phyloP scores from a whole-genome alignment of 2,797 vertebrate genomes.

The Clarias fuscus region DNA sequence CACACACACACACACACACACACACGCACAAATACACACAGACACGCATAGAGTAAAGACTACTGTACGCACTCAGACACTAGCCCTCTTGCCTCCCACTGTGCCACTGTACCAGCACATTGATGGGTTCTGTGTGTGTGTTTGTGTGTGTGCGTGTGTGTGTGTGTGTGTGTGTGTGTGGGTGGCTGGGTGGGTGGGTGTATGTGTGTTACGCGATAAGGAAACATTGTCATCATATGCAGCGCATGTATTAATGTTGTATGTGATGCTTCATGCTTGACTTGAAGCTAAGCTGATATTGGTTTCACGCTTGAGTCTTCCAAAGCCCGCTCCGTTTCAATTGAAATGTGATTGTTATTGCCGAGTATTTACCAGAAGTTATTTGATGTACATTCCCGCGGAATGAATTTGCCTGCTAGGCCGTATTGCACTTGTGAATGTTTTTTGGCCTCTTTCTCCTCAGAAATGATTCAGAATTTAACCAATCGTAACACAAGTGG shows the following conservation, averaged over 20 bases:
- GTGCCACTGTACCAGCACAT: constrained; percentile 15
- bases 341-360: constrained; percentile 78
- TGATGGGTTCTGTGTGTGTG: constrained; percentile 17
- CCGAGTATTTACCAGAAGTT: constrained; percentile 79
- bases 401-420: constrained; percentile 54
- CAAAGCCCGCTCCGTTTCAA: constrained; percentile 68
- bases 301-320: constrained; percentile 76
- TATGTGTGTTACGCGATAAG: constrained; percentile 63
- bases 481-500: neutral
- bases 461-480: constrained; percentile 14
- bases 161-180: constrained; percentile 17
- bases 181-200: constrained; percentile 27
- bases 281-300: constrained; percentile 81
- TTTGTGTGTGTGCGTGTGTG: constrained; percentile 21
- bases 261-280: constrained; percentile 74
- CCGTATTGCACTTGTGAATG: constrained; percentile 35
- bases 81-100: constrained; percentile 13
- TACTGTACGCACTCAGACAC: constrained; percentile 6
- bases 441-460: constrained; percentile 28
- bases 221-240: constrained; percentile 70
- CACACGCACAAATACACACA: constrained; percentile 12
- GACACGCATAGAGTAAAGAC: constrained; percentile 7
- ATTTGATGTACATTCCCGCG: constrained; percentile 52
- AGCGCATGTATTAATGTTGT: constrained; percentile 71
- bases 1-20: constrained; percentile 11